Percentiles rank a stretch among this genome's conserved stretches.
Evolutionary conservation across 2,888 invertebrate species (phyloP).

Genomic region (Spialia ferax): DNA sequence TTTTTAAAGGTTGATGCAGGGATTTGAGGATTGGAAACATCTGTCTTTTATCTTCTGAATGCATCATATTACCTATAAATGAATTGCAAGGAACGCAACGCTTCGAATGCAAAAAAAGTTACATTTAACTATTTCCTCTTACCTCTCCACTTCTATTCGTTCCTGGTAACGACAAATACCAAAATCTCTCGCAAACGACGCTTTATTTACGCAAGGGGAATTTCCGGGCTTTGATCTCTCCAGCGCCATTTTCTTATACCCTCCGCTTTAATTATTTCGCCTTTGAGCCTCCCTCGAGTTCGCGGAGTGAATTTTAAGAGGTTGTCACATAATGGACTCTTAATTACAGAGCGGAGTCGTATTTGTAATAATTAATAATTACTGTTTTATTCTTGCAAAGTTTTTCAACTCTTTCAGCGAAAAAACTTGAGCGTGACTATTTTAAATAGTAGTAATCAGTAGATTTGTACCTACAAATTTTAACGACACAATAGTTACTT

Average conservation of each 20-base stretch:
- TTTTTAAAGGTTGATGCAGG: no score
- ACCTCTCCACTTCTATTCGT: not conserved
- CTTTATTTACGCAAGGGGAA: slow-evolving; percentile 75
- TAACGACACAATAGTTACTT: no score
- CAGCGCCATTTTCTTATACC: slow-evolving; percentile 78
- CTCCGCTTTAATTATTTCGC: slow-evolving; percentile 83
- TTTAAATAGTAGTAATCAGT: no score
- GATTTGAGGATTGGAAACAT: no score
- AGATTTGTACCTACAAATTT: no score
- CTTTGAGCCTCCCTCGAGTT: slow-evolving; percentile 72
- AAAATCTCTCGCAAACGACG: slow-evolving; percentile 67
- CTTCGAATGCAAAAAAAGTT: not conserved
- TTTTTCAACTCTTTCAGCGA: not conserved
- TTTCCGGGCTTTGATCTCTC: slow-evolving; percentile 78
- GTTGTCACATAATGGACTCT: slow-evolving; percentile 81
- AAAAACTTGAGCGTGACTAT: not conserved
- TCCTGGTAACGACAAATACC: slow-evolving; percentile 51
- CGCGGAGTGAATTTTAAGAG: slow-evolving; percentile 83
- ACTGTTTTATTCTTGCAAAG: slow-evolving; percentile 23
- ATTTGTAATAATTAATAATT: slow-evolving; percentile 79
- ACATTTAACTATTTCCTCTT: slow-evolving; percentile 2
- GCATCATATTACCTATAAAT: no score
- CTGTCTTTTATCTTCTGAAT: no score
- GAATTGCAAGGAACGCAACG: not conserved
- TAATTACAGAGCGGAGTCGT: slow-evolving; percentile 78